phyloP scores from a whole-genome alignment of 2,113 vertebrate species.

The Xiphias gladius region DNA sequence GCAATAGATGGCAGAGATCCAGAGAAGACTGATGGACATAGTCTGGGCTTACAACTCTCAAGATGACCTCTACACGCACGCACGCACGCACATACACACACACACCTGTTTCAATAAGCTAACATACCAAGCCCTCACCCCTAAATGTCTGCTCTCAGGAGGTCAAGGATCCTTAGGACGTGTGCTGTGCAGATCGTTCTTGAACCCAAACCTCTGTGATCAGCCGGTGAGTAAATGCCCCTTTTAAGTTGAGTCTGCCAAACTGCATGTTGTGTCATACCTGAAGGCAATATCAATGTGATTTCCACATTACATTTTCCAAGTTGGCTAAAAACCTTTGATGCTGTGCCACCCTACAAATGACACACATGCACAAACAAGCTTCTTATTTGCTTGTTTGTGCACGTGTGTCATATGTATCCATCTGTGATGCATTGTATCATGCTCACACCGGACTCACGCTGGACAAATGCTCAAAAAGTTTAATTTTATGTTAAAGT shows the following conservation, averaged over 20 bases:
- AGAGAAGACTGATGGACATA: conserved; percentile 73
- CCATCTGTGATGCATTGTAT: neutral
- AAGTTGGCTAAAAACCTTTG: neutral
- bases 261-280: neutral
- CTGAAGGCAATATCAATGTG: neutral
- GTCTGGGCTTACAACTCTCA: conserved; percentile 68
- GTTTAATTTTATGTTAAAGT: too few relatives aligned
- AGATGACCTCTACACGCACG: conserved; percentile 70
- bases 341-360: neutral
- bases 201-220: conserved; percentile 1
- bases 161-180: conserved; percentile 39
- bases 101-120: neutral
- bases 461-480: too few relatives aligned
- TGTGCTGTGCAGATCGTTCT: neutral
- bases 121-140: conserved; percentile 13
- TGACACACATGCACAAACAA: too few relatives aligned
- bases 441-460: too few relatives aligned
- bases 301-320: neutral
- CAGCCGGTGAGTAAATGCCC: neutral
- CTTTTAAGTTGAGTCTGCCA: neutral
- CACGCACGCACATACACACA: conserved; percentile 24
- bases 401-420: neutral
- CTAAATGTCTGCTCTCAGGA: conserved; percentile 30
- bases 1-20: conserved; percentile 68
- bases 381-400: neutral